Conservation (phyloP, 2,888 invertebrate species). For the Cremastobaeus sp. region DNA sequence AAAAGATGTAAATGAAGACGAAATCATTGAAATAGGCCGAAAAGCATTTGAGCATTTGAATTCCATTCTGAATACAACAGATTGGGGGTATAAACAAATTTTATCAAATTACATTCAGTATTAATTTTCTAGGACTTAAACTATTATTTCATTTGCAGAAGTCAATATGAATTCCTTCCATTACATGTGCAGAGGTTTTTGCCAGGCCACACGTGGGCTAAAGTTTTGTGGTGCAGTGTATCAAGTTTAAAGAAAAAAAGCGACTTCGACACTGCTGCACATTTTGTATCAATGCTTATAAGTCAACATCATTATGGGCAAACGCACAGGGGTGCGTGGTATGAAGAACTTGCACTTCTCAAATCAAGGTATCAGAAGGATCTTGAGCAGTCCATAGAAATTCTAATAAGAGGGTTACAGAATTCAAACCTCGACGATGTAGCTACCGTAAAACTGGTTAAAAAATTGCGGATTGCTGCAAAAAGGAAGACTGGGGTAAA, state of each 20-base stretch:
- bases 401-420: slow-evolving; percentile 66
- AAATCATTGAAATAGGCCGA: slow-evolving; percentile 63
- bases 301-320: slow-evolving; percentile 63
- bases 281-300: slow-evolving; percentile 63
- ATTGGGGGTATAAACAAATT: background rate
- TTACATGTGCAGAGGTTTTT: slow-evolving; percentile 68
- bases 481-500: slow-evolving; percentile 62
- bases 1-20: slow-evolving; percentile 69
- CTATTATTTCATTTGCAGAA: slow-evolving; percentile 12
- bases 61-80: background rate
- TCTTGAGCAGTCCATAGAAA: slow-evolving; percentile 64
- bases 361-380: slow-evolving; percentile 69
- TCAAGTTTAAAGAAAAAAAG: slow-evolving; percentile 71
- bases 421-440: slow-evolving; percentile 63
- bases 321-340: slow-evolving; percentile 67
- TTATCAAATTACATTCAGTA: background rate
- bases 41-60: slow-evolving; percentile 61
- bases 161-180: slow-evolving; percentile 63
- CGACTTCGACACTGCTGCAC: slow-evolving; percentile 17
- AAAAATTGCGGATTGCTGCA: slow-evolving; percentile 66
- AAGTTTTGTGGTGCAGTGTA: slow-evolving; percentile 71
- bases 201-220: slow-evolving; percentile 69
- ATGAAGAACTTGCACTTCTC: slow-evolving; percentile 71
- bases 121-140: background rate
- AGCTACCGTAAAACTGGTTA: slow-evolving; percentile 65